These are phyloP conservation scores for Hippopotamus amphibius DNA, from an alignment of 2,113 vertebrate species.

Conservation along the genomic window DNA sequence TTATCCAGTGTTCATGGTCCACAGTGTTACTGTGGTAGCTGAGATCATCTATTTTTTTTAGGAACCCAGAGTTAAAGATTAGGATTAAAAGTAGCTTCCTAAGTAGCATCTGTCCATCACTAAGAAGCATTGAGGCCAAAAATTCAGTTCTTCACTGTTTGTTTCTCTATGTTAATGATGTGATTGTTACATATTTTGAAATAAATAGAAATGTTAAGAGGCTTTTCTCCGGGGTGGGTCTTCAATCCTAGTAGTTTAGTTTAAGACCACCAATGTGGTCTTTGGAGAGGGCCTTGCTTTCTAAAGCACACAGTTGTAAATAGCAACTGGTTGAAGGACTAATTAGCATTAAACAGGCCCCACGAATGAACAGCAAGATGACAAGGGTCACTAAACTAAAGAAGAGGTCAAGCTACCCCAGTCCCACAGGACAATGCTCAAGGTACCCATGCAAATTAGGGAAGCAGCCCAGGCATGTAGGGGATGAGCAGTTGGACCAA, in stretches of 20 bases:
- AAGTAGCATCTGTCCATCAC: neutral
- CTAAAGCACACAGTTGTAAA: slow-evolving; percentile 83
- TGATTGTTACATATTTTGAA: slow-evolving; percentile 59
- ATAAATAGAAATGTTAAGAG: slow-evolving; percentile 67
- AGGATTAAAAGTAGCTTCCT: neutral
- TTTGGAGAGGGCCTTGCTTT: slow-evolving; percentile 80
- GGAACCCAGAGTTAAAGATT: neutral
- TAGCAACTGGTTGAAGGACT: slow-evolving; percentile 83
- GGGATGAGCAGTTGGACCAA: slow-evolving; percentile 69
- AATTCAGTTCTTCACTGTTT: slow-evolving; percentile 44
- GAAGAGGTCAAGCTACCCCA: slow-evolving; percentile 85
- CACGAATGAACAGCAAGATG: slow-evolving; percentile 84
- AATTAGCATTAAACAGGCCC: slow-evolving; percentile 91
- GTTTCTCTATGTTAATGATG: slow-evolving; percentile 63
- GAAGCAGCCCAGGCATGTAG: slow-evolving; percentile 61
- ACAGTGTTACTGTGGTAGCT: neutral
- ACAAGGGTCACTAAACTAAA: slow-evolving; percentile 86
- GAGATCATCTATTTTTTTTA: neutral
- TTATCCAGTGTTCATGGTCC: neutral
- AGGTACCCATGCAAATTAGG: slow-evolving; percentile 79
- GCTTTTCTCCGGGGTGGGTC: slow-evolving; percentile 57
- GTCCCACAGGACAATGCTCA: slow-evolving; percentile 80
- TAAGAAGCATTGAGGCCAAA: slow-evolving; percentile 44
- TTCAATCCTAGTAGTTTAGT: slow-evolving; percentile 53
- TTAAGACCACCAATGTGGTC: slow-evolving; percentile 87